A percentile compares a stretch with the other conserved stretches of the same genome.
Conservation (phyloP, 2,888 invertebrate genomes). For the Rhorus exstirpatorius region DNA sequence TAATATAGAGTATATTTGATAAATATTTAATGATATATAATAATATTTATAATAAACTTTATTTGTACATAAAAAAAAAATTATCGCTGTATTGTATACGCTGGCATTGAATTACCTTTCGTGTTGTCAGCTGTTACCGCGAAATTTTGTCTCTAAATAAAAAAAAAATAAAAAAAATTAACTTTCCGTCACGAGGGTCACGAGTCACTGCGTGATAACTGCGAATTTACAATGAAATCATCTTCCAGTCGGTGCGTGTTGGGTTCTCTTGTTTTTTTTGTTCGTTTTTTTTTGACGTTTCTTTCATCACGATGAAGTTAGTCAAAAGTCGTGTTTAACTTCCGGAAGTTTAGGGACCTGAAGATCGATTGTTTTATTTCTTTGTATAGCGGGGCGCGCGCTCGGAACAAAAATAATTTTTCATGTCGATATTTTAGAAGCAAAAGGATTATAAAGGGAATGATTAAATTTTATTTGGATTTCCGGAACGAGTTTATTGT, state of each 20-base stretch:
- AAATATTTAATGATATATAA: no score
- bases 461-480: background rate
- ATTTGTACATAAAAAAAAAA: no score
- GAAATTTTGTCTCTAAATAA: constrained; percentile 13
- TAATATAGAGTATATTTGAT: no score
- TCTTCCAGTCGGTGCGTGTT: constrained; percentile 26
- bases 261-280: constrained; percentile 38
- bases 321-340: constrained; percentile 22
- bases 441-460: no score
- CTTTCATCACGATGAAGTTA: constrained; percentile 41
- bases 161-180: background rate
- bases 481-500: constrained; percentile 48
- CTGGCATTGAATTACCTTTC: no score
- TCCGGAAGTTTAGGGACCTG: background rate
- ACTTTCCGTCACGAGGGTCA: constrained; percentile 11
- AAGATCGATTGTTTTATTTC: background rate
- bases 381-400: background rate
- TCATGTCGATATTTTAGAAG: no score
- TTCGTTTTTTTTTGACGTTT: constrained; percentile 37
- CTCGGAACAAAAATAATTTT: background rate
- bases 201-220: constrained; percentile 17
- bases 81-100: no score
- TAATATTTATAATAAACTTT: no score
- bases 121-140: constrained; percentile 13
- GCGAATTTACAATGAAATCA: constrained; percentile 40